Percentiles rank a stretch among this genome's conserved stretches.
Conservation (phyloP, 2,888 invertebrate genomes). For the Helleia helle region DNA sequence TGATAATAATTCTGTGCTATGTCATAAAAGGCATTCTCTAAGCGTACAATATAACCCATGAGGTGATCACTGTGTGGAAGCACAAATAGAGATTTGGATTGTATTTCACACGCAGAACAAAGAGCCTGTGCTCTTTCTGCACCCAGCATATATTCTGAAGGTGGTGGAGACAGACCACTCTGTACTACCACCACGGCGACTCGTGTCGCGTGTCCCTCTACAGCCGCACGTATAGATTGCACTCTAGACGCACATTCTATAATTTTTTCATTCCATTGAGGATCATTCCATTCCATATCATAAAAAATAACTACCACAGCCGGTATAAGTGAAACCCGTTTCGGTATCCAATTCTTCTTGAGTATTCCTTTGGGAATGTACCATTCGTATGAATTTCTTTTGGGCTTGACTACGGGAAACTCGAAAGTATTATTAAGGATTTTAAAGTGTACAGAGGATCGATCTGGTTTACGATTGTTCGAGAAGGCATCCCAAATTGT, state of each 20-base stretch:
- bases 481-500: conserved; percentile 95
- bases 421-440: conserved; percentile 87
- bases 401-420: conserved; percentile 90
- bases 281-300: conserved; percentile 98
- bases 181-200: conserved; percentile 94
- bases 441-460: conserved; percentile 88
- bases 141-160: conserved; percentile 87
- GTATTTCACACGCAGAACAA: conserved; percentile 92
- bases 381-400: conserved; percentile 94
- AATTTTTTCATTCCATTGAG: conserved; percentile 94
- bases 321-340: conserved; percentile 92
- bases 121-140: conserved; percentile 93
- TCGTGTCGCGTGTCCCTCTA: conserved; percentile 82
- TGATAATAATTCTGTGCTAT: conserved; percentile 94
- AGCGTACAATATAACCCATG: conserved; percentile 80
- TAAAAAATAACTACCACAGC: conserved; percentile 95
- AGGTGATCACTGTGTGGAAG: conserved; percentile 93
- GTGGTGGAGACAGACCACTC: conserved; percentile 83
- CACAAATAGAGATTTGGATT: conserved; percentile 93
- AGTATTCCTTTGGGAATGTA: conserved; percentile 95
- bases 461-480: conserved; percentile 85
- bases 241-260: conserved; percentile 94
- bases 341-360: conserved; percentile 95
- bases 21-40: conserved; percentile 96
- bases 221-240: conserved; percentile 83